Evolutionary conservation across 2,888 invertebrate species (phyloP).

Genomic region (Oxyteleia sp.): DNA sequence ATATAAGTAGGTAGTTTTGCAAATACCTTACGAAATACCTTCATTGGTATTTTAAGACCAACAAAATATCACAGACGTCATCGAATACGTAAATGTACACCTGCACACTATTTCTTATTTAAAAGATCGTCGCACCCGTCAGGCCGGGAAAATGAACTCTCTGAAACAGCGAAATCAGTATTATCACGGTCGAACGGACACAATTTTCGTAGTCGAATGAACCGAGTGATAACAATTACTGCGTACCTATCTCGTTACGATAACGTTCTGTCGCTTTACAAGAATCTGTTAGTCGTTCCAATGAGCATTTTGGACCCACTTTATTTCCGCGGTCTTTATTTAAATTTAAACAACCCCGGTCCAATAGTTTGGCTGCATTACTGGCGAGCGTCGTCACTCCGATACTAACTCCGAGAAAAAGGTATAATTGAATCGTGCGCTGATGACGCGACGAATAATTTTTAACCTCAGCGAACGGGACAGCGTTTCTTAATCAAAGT

Average conservation of each 20-base stretch:
- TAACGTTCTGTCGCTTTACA: slow-evolving; percentile 23
- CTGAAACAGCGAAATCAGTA: slow-evolving; percentile 36
- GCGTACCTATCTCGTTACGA: slow-evolving; percentile 15
- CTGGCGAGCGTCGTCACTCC: background rate
- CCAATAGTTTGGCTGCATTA: background rate
- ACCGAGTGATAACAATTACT: slow-evolving; percentile 50
- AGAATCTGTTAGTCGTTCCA: slow-evolving; percentile 10
- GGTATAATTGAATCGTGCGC: slow-evolving; percentile 26
- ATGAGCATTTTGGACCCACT: slow-evolving; percentile 1
- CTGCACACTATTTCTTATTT: no score
- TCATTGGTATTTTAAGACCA: no score
- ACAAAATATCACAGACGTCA: no score
- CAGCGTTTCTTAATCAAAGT: background rate
- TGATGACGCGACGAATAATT: slow-evolving; percentile 1
- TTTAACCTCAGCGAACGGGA: background rate
- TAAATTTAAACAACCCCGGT: slow-evolving; percentile 32
- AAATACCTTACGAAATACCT: no score
- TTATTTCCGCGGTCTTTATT: slow-evolving; percentile 22
- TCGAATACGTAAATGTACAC: no score
- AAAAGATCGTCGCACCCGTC: no score
- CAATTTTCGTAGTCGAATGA: slow-evolving; percentile 36
- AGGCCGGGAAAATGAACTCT: slow-evolving; percentile 6
- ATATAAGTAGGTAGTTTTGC: no score
- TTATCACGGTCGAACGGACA: slow-evolving; percentile 36
- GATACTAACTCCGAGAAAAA: background rate